A percentile compares a stretch with the other conserved stretches of the same genome.
phyloP scores from a whole-genome alignment of 2,888 invertebrate species.

The Dorcus parallelipipedus region DNA sequence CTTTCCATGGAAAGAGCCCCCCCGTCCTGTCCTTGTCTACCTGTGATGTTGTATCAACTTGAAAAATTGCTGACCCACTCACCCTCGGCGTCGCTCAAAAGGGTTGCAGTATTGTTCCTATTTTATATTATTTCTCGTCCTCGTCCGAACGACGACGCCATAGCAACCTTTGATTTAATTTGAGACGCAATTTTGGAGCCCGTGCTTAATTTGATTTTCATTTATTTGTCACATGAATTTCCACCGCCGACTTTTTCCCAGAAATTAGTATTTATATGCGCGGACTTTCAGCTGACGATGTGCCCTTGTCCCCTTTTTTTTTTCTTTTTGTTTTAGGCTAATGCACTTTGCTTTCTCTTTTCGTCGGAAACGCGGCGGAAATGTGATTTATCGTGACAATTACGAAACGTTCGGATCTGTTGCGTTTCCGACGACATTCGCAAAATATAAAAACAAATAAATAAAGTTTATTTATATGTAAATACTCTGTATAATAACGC shows the following conservation, averaged over 20 bases:
- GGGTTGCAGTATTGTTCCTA: constrained; percentile 9
- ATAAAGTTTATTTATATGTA: no score
- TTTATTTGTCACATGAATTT: constrained; percentile 10
- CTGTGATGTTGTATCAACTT: constrained; percentile 17
- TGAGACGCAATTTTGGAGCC: constrained; percentile 11
- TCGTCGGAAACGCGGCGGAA: no score
- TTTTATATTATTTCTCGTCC: constrained; percentile 10
- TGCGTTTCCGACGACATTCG: no score
- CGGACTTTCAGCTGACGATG: not conserved
- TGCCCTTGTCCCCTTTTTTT: no score
- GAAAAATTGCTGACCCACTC: constrained; percentile 14
- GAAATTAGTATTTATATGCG: not conserved
- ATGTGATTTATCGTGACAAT: no score
- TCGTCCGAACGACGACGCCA: constrained; percentile 12
- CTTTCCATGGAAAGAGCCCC: not conserved
- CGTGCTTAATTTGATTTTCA: constrained; percentile 14
- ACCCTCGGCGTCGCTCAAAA: constrained; percentile 2
- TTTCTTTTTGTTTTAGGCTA: no score
- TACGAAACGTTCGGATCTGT: no score
- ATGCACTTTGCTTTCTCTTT: no score
- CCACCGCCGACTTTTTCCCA: not conserved
- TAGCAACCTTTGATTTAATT: constrained; percentile 19
- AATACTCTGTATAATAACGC: no score
- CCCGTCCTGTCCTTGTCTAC: constrained; percentile 8
- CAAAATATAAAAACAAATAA: no score